phyloP scores from a whole-genome alignment of 2,888 invertebrate genomes.

The Balanococcus diminutus region DNA sequence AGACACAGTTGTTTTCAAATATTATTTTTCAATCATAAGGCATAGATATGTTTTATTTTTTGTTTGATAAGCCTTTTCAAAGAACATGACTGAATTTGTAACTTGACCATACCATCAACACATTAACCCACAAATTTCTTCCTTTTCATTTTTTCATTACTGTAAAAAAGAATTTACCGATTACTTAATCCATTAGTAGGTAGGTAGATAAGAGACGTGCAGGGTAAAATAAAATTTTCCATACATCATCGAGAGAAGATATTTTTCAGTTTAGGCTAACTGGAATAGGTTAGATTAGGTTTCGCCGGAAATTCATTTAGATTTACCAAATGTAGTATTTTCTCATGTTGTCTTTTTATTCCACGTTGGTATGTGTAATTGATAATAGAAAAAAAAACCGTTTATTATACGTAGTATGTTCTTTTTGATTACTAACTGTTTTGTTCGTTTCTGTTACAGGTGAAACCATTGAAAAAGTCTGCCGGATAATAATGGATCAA shows the following conservation, averaged over 20 bases:
- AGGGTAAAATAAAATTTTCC: too few species aligned
- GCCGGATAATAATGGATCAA: neutral
- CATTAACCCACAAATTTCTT: neutral
- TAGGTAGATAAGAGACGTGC: too few species aligned
- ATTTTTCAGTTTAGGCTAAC: too few species aligned
- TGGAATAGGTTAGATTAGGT: too few species aligned
- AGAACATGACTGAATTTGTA: neutral
- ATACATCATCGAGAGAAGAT: too few species aligned
- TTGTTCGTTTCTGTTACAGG: conserved; percentile 7
- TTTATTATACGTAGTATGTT: neutral
- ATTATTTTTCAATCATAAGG: neutral
- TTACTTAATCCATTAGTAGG: neutral
- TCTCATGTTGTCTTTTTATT: too few species aligned
- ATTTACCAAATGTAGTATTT: too few species aligned
- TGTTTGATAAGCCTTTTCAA: neutral
- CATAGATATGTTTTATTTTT: too few species aligned
- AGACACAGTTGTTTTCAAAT: neutral
- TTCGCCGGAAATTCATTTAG: too few species aligned
- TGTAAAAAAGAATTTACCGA: neutral
- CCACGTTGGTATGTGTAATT: too few species aligned
- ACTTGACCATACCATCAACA: neutral
- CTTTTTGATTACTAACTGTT: neutral
- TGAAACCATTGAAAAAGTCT: neutral
- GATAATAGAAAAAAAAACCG: too few species aligned
- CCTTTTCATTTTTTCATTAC: neutral